Evolutionary conservation across 2,113 vertebrate species (phyloP), one percentile per base, ranked within the genome.

Genomic region (Cyanocitta stelleri): DNA sequence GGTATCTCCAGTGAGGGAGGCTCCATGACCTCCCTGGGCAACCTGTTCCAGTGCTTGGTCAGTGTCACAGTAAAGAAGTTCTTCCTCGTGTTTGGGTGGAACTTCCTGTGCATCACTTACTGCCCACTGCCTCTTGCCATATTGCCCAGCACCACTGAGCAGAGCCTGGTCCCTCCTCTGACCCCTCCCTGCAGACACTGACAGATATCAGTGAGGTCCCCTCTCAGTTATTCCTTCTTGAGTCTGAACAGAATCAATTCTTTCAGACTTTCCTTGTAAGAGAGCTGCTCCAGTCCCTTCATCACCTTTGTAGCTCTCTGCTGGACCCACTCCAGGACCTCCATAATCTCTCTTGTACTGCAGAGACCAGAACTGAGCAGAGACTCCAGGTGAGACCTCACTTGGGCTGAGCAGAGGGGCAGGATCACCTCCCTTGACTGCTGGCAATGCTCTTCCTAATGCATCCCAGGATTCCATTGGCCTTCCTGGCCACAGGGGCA

Each of bases 101-200:
- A n/a, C 1, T 80, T 11, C 7, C 35, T 16, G 7, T 73, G 17
- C 26, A 27, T 19, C 14, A 13, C 0, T 13, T 8, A 0, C 14
- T 80, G 35, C 26, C 15, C 3, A 0, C 13, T 23, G 51, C 0
- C 32, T 44, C 59, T 0, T 43, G 26, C 10, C 16, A 9, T 8
- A 0, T 3, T 27, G 26, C 21, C 1, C 0, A 0, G 30, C 16
- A 49, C 2, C 41, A 21, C 9, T 0, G 1, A 48, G 16, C 43
- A 72, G 35, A 49, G 56, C 41, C 56, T 12, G 30, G 6, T 64
- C 41, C 43, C 0, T 63, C 4, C 66, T 56, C 32, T 64, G 37
- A 18, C 6, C 21, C 10, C 22, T 49, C 12, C 22, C 15, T 51
- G 61, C 35, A 23, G 51, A 2, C 44, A 15, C 49, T 72, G 68